These are phyloP conservation scores for Folsomia manolachei DNA, from an alignment of 2,888 invertebrate genomes.

Conservation along the genomic window DNA sequence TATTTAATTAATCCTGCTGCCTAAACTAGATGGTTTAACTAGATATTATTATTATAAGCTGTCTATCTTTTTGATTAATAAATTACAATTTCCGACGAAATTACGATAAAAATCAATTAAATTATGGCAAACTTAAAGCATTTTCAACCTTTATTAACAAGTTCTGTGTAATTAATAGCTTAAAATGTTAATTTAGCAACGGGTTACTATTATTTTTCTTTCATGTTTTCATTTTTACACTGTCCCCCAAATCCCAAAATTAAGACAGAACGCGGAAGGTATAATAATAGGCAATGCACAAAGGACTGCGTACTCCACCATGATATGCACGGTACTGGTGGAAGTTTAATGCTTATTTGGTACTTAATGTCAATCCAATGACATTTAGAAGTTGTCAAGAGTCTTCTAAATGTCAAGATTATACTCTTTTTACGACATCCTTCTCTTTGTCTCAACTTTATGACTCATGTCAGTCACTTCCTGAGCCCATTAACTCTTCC, in stretches of 20 bases:
- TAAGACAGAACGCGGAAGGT: no score
- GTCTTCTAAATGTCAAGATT: conserved; percentile 31
- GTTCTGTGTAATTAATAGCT: no score
- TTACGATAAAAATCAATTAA: no score
- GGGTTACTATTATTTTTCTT: no score
- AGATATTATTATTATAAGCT: neutral
- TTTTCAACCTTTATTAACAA: no score
- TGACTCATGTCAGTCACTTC: conserved; percentile 16
- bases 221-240: no score
- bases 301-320: no score
- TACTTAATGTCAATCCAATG: conserved; percentile 41
- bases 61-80: neutral
- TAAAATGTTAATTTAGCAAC: no score
- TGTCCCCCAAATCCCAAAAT: no score
- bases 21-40: neutral
- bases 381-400: conserved; percentile 41
- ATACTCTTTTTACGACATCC: conserved; percentile 15
- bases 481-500: neutral
- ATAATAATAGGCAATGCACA: no score
- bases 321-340: neutral
- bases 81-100: no score
- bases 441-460: conserved; percentile 15
- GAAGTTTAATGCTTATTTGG: conserved; percentile 8
- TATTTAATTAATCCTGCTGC: neutral
- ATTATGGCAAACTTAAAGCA: no score